Evolutionary conservation across 2,113 vertebrate genomes (phyloP).

Genomic region (Sceloporus undulatus): DNA sequence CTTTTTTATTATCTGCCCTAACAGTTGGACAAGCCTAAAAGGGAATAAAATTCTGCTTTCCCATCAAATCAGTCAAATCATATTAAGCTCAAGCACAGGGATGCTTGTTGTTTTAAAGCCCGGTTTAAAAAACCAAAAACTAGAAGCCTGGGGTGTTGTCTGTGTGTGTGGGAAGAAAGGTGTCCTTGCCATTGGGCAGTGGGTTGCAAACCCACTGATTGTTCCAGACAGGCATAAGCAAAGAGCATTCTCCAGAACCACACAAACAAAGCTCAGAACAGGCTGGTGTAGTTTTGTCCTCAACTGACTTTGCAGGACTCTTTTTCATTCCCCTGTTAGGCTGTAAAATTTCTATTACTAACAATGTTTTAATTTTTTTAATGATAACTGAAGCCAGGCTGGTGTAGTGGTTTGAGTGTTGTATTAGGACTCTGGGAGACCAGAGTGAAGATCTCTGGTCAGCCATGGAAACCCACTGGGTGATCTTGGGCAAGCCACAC

Average conservation of each 20-base stretch:
- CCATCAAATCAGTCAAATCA: conserved; percentile 9
- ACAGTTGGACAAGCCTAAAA: conserved; percentile 3
- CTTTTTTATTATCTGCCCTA: neutral
- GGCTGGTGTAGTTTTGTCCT: neutral
- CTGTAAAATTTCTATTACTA: neutral
- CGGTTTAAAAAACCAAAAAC: neutral
- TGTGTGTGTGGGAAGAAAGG: neutral
- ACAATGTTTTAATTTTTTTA: neutral
- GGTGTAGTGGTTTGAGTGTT: no score
- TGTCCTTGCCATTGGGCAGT: neutral
- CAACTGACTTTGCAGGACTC: neutral
- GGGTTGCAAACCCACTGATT: conserved; percentile 16
- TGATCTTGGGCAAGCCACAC: no score
- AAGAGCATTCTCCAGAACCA: conserved; percentile 1
- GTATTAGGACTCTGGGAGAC: no score
- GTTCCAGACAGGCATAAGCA: conserved; percentile 19
- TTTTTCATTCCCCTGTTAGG: neutral
- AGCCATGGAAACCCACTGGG: no score
- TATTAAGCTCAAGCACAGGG: neutral
- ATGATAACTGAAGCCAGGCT: neutral
- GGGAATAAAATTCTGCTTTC: conserved; percentile 21
- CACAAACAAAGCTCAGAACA: conserved; percentile 3
- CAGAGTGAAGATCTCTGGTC: no score
- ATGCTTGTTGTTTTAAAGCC: neutral
- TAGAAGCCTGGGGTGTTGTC: neutral